Evolutionary conservation across 2,888 invertebrate species (phyloP), one percentile per base, ranked within the genome.

Genomic region (Rhagium mordax): DNA sequence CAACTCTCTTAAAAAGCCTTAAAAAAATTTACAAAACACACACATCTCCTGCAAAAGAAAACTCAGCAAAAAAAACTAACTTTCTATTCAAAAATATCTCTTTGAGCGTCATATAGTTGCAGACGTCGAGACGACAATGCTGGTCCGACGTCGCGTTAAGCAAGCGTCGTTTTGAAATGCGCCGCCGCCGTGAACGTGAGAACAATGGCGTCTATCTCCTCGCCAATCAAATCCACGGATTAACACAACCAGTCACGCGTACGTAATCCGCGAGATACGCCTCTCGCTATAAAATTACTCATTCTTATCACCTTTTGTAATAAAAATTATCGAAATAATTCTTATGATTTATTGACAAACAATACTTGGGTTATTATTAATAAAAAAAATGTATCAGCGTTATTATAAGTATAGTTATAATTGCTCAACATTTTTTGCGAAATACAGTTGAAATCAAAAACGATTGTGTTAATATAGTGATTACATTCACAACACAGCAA

Each of bases 81-180:
- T 18, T 51, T 24, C 27, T 64, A 47, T 57, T n/a, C 62, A 41
- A 60, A 72, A 65, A 72, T 49, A 61, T 68, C 47, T 33, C 62
- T 48, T 15, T 66, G 49, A 79, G 71, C 78, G 77, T 77, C 77
- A 74, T 66, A 71, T 76, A 75, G 84, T 83, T 81, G 82, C 83
- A 81, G 83, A 88, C 85, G 86, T 84, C 85, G 83, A 78, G 84
- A 85, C 86, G 85, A 79, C 82, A 85, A 90, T 90, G 91, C 89
- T 88, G 86, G 87, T 88, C 78, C 90, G 90, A 89, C 90, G 90
- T 86, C 91, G 91, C 86, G 90, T 90, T 90, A 90, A 91, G 89
- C 91, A 90, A 89, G 89, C 91, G 88, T 90, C 90, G 89, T 84
- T 85, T 90, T 75, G 74, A 77, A 79, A 80, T 84, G 87, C 87